Evolutionary conservation across 2,888 invertebrate genomes (phyloP), one percentile per base, ranked within the genome.

Genomic region (Pseudococcus jackbeardsleyi): DNA sequence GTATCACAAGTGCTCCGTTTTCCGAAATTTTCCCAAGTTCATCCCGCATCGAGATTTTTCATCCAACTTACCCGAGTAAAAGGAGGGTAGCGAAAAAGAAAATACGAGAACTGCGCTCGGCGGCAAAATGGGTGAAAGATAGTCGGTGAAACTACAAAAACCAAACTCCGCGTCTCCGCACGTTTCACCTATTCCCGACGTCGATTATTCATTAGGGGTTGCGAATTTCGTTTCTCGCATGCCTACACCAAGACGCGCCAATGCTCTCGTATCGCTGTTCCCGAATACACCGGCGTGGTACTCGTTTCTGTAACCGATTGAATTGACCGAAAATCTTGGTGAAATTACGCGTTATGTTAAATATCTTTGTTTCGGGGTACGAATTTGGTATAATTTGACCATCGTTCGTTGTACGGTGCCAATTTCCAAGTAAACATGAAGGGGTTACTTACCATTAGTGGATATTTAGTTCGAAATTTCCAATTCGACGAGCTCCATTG

Each of bases 131-230:
- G 39, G 39, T 19, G 79, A 82, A 82, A 82, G 79, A 82, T 82
- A 46, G 79, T 46, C 33, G 79, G 79, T 82, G 79, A 82, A 72
- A 82, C 42, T 82, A 82, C 46, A 82, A 82, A 82, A 82, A 82
- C 19, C 79, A 82, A 42, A 17, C 77, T 77, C 39, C 39, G 39
- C 39, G 15, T 77, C 79, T 72, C 17, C 15, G 12, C 42, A 26
- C 79, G 39, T 82, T 82, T 82, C 42, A 64, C 64, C 64, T 19
- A 9, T 12, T 46, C 17, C 17, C 79, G 19, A 19, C 42, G 42
- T 82, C 79, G 46, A 82, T 77, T 82, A 82, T 82, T 82, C 79
- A 82, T 82, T 82, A 82, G 46, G 79, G 79, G 46, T 46, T 82
- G 46, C 19, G 79, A 82, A 82, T 46, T 82, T 46, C 79, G 79